These are phyloP conservation scores for Panulirus ornatus DNA, from an alignment of 1,140 invertebrate genomes.

Conservation along the genomic window DNA sequence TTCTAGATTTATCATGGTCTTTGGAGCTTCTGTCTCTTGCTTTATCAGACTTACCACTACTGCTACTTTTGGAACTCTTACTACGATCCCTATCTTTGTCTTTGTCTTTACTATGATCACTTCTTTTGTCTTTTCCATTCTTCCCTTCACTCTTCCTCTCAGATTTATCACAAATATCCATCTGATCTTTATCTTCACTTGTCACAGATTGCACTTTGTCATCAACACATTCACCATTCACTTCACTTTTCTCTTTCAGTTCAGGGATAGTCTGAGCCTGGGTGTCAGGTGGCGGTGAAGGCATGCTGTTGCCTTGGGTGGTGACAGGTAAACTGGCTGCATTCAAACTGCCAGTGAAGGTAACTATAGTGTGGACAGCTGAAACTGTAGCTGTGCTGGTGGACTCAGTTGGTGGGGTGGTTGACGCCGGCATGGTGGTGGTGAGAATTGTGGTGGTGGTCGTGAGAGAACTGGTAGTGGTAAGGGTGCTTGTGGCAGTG, in stretches of 20 bases:
- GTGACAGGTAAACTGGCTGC: background rate
- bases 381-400: slow-evolving; percentile 11
- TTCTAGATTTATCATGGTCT: slow-evolving; percentile 52
- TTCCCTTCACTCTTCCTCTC: slow-evolving; percentile 21
- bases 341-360: background rate
- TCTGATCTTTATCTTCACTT: background rate
- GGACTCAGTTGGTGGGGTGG: background rate
- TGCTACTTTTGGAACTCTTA: slow-evolving; percentile 75
- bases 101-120: slow-evolving; percentile 39
- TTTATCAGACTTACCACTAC: slow-evolving; percentile 74
- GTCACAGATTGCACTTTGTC: background rate
- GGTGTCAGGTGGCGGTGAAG: background rate
- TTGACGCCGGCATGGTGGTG: background rate
- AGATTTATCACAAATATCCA: background rate
- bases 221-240: background rate
- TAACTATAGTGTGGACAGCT: slow-evolving; percentile 25
- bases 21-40: slow-evolving; percentile 35
- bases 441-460: background rate
- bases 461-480: background rate
- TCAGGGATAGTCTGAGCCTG: background rate
- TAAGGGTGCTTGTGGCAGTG: background rate
- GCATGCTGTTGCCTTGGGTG: background rate
- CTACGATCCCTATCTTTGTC: slow-evolving; percentile 76
- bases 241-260: background rate
- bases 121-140: slow-evolving; percentile 30